Conservation (phyloP, 2,888 invertebrate genomes). For the Portevinia maculata region DNA sequence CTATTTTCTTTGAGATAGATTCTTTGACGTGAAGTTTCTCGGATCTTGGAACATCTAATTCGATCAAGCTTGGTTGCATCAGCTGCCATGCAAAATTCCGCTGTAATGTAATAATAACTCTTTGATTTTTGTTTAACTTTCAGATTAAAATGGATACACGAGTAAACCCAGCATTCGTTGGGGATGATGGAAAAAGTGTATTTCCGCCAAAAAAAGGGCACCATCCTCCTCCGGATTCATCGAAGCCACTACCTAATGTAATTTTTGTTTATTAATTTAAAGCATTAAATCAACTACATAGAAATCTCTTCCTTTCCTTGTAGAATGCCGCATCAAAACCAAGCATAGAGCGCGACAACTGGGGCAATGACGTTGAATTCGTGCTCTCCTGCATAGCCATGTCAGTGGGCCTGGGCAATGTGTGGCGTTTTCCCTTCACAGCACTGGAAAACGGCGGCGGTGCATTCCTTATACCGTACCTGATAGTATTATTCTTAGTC, state of each 20-base stretch:
- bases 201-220: slow-evolving; percentile 18
- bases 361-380: slow-evolving; percentile 83
- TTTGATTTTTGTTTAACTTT: slow-evolving; percentile 28
- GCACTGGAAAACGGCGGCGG: slow-evolving; percentile 88
- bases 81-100: too few relatives aligned
- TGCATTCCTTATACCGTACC: slow-evolving; percentile 87
- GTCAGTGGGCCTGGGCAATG: slow-evolving; percentile 88
- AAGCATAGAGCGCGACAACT: slow-evolving; percentile 79
- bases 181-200: slow-evolving; percentile 78
- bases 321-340: slow-evolving; percentile 56
- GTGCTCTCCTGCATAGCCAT: slow-evolving; percentile 83
- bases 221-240: slow-evolving; percentile 15
- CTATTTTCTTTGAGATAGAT: too few relatives aligned
- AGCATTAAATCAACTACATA: neutral
- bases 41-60: too few relatives aligned
- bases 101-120: too few relatives aligned
- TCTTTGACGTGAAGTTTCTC: too few relatives aligned
- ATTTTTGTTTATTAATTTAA: neutral
- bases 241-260: slow-evolving; percentile 21
- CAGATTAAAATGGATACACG: slow-evolving; percentile 74
- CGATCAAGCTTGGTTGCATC: too few relatives aligned
- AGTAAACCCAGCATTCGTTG: slow-evolving; percentile 80
- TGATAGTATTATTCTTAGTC: slow-evolving; percentile 86
- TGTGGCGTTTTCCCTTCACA: slow-evolving; percentile 88
- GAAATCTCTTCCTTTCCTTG: neutral